These are phyloP conservation scores for Laupala kohalensis DNA, from an alignment of 1,140 invertebrate species.

Conservation along the genomic window DNA sequence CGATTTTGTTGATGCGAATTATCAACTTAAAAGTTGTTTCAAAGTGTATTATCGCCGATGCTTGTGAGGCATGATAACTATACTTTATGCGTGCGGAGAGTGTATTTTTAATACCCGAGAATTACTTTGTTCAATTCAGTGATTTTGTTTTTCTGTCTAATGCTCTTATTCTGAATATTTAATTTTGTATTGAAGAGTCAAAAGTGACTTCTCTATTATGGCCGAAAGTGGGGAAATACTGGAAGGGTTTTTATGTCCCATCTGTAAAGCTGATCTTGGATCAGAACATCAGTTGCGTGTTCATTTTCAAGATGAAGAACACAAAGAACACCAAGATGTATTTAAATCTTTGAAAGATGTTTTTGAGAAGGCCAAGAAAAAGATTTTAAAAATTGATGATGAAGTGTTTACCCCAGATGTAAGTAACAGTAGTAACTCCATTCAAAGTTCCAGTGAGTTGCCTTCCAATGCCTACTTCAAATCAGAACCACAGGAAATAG, in stretches of 20 bases:
- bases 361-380: conserved; percentile 79
- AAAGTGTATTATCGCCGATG: too few relatives aligned
- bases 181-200: too few relatives aligned
- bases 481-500: conserved; percentile 46
- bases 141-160: too few relatives aligned
- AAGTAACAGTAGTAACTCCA: not conserved
- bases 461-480: not conserved
- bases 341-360: conserved; percentile 82
- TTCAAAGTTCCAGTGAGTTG: not conserved
- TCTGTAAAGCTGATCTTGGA: conserved; percentile 79
- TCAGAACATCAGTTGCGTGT: conserved; percentile 64
- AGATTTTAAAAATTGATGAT: conserved; percentile 68
- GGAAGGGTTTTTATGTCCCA: conserved; percentile 88
- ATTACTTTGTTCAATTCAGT: too few relatives aligned
- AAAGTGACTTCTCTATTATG: too few relatives aligned
- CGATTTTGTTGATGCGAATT: too few relatives aligned
- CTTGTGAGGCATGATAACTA: too few relatives aligned
- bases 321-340: conserved; percentile 79
- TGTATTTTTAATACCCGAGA: too few relatives aligned
- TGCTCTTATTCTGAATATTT: too few relatives aligned
- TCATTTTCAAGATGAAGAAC: conserved; percentile 75
- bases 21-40: too few relatives aligned
- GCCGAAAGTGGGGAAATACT: conserved; percentile 46
- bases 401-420: conserved; percentile 31
- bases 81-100: too few relatives aligned